Base-by-base conservation (phyloP, 2,113 vertebrate species). In the Thryonomys swinderianus region DNA sequence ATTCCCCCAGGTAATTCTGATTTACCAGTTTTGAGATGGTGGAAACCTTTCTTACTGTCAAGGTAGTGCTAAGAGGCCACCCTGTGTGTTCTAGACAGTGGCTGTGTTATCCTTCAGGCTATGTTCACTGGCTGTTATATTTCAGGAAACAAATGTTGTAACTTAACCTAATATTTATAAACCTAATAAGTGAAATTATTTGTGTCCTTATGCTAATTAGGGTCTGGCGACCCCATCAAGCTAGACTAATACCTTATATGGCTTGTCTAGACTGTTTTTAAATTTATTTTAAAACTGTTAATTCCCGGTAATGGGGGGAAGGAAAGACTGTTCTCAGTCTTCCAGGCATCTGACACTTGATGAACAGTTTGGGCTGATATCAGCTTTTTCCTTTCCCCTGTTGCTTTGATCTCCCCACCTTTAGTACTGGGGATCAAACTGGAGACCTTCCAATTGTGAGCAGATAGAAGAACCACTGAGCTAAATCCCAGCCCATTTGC, bases 111-210 rank as follows among this genome's bases (percentile, higher is more conserved):
- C 34, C 90, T 86, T 89, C 74, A 40, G 45, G n/a, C n/a, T n/a
- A n/a, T n/a, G n/a, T n/a, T n/a, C n/a, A n/a, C n/a, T n/a, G n/a
- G n/a, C n/a, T n/a, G n/a, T n/a, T 83, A 69, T 91, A 34, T 92
- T 86, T 89, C 74, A 40, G 45, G n/a, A 92, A 78, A 67, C 45
- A 84, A 64, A 71, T 76, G 59, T 62, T 32, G 34, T 91, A 64
- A 73, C 81, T 86, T 92, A 78, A 67, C 86, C 34, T 66, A 71
- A 86, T 90, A 42, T 90, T 95, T 69, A 48, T 89, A 88, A 74
- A 20, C 1, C 51, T 45, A 17, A 27, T 91, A 80, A 91, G 18
- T 90, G n/a, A 66, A 73, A 62, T 73, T 85, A 83, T 88, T 85
- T 73, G n/a, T 74, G 20, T 27, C 79, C 82, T 85, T 61, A n/a